phyloP scores from a whole-genome alignment of 2,888 invertebrate genomes.

The Oasisia sp. region DNA sequence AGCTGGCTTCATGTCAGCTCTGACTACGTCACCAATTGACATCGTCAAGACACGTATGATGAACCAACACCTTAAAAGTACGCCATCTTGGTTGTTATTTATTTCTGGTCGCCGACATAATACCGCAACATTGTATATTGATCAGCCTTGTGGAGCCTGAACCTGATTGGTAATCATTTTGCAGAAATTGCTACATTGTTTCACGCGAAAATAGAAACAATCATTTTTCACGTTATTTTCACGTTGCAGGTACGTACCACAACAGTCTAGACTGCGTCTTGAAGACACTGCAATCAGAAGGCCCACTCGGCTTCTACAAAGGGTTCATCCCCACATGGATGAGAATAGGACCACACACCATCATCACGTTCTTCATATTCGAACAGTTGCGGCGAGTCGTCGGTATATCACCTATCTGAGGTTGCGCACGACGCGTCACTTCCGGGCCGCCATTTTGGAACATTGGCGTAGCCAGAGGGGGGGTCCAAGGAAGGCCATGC shows the following conservation, averaged over 20 bases:
- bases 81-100: background rate
- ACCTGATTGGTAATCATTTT: background rate
- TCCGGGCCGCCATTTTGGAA: background rate
- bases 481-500: too few relatives aligned
- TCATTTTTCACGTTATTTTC: background rate
- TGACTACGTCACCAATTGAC: slow-evolving; percentile 58
- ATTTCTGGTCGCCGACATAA: background rate
- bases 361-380: slow-evolving; percentile 58
- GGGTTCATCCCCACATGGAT: slow-evolving; percentile 62
- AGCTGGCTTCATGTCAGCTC: slow-evolving; percentile 55
- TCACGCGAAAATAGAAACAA: background rate
- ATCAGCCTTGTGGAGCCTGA: background rate
- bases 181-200: background rate
- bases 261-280: slow-evolving; percentile 50
- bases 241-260: slow-evolving; percentile 42
- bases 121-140: background rate
- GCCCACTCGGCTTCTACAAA: slow-evolving; percentile 54
- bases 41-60: slow-evolving; percentile 58
- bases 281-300: slow-evolving; percentile 52
- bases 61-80: slow-evolving; percentile 48
- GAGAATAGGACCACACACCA: slow-evolving; percentile 61
- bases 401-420: slow-evolving; percentile 52
- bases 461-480: too few relatives aligned
- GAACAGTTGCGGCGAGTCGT: slow-evolving; percentile 50
- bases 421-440: background rate